Conservation (phyloP, 2,113 vertebrate species). For the Ifrita kowaldi region DNA sequence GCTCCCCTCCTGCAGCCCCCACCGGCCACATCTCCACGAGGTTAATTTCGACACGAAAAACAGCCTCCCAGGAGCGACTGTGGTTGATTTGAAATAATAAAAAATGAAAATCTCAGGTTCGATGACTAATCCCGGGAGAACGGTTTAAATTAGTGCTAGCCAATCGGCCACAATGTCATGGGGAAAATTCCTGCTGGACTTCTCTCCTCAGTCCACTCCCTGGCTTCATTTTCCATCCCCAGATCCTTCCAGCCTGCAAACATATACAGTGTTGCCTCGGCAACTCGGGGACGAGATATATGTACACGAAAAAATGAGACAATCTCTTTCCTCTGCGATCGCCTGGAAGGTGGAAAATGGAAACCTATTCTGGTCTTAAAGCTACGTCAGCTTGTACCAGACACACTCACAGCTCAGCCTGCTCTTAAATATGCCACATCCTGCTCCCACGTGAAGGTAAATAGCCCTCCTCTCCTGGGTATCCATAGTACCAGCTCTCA, state of each 20-base stretch:
- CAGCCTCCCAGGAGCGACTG: conserved; percentile 28
- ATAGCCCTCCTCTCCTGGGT: accelerated
- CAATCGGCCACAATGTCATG: conserved; percentile 38
- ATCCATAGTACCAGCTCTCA: accelerated
- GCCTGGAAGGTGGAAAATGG: conserved; percentile 33
- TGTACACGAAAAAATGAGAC: conserved; percentile 31
- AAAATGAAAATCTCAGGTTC: conserved; percentile 39
- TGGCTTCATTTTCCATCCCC: conserved; percentile 67
- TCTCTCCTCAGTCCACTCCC: conserved; percentile 57
- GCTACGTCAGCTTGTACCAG: neutral
- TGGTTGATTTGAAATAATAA: neutral
- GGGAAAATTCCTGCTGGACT: conserved; percentile 68
- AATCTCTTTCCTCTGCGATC: conserved; percentile 25
- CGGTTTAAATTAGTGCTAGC: conserved; percentile 28
- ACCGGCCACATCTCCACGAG: neutral
- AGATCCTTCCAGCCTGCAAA: conserved; percentile 72
- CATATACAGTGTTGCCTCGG: conserved; percentile 69
- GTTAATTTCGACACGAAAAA: conserved; percentile 32
- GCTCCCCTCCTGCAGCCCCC: conserved; percentile 16
- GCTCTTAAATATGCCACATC: neutral
- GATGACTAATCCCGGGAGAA: conserved; percentile 48
- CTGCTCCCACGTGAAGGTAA: accelerated
- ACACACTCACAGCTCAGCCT: neutral
- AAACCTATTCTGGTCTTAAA: neutral
- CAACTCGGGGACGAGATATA: conserved; percentile 58